Base-by-base conservation (phyloP, 2,888 invertebrate species). In the Globia sparganii region DNA sequence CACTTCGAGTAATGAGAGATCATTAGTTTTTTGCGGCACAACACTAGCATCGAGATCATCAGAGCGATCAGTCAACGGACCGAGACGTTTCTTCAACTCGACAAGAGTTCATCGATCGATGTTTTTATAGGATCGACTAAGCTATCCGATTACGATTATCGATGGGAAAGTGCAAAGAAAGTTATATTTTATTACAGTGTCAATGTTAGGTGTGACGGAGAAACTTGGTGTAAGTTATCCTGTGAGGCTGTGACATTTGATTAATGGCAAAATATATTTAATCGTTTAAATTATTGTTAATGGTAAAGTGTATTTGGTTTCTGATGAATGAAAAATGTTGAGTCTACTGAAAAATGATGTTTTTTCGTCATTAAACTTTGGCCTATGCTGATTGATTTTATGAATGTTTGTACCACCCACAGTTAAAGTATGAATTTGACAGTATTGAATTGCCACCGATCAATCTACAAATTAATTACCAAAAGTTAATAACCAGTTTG, bases 31-130 rank as follows among this genome's bases (percentile, higher is more conserved):
- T 87, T 88, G 67, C 83, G 5, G 53, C 75, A 82, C 78, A 84
- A 77, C 79, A 75, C 81, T 83, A 85, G 81, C 84, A 53, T 67
- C 43, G 34, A 79, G 80, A 84, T 72, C 81, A 86, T 80, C 82
- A 78, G 86, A 88, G 87, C 90, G 90, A 93, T 93, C 92, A 93
- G 83, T 81, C 93, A 93, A 82, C 93, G 91, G 85, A 94, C 95
- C 96, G 96, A 86, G 91, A 94, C 96, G 96, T 96, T 94, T 95
- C 91, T 96, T 96, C 95, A 96, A 95, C 95, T 93, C 91, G 88
- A 83, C 25, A 77, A 87, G 87, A 89, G 95, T 95, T 95, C 95
- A 94, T 93, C 93, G 95, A 89, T 93, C 95, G 92, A 90, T n/a
- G 91, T 92, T 93, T 94, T 94, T 94, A 93, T 92, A 71, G 78